Base-by-base conservation (phyloP, 2,888 invertebrate genomes). In the Lasioglossum pauxillum region DNA sequence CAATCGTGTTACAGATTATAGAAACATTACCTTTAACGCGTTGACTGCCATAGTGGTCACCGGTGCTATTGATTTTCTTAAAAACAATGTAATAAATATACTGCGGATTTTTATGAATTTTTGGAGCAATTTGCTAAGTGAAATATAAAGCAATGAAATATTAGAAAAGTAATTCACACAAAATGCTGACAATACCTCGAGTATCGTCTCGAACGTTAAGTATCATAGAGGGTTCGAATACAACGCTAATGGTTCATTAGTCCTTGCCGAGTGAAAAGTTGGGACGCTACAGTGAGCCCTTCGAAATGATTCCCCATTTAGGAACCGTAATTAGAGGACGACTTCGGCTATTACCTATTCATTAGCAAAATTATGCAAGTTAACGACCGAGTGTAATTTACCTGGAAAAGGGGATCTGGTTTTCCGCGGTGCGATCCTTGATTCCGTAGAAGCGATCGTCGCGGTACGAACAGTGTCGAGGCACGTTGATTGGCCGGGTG, bases 361-460 rank as follows among this genome's bases (percentile, higher is more conserved):
- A 49, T 79, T 87, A 27, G 35, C 31, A 46, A 78, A 75, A 86
- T 86, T 84, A 84, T 80, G 83, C 85, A 79, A 89, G 90, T 85
- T 86, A 75, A 81, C 75, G 85, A 76, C 75, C 78, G 53, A 57
- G 14, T 69, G 71, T 75, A 41, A 67, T 82, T 44, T 92, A 92
- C 92, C 85, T 90, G 82, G 92, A 92, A 92, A 91, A 83, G 84
- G 87, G 90, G 86, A 85, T 90, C 86, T 84, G 79, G 84, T 92
- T 92, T 92, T 82, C 57, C 82, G 89, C 86, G 84, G 85, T 80
- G 84, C 71, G 85, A 73, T 89, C 79, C 83, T 80, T 79, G 85
- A 85, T 93, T 91, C 91, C 83, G 75, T 87, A 90, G 89, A 91
- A 85, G 75, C 12, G 69, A 27, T 35, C 44, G 80, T 80, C 67